Evolutionary conservation across 92 coral and sea anemone genomes (phyloP).

Genomic region (Epizoanthus illoricatus): DNA sequence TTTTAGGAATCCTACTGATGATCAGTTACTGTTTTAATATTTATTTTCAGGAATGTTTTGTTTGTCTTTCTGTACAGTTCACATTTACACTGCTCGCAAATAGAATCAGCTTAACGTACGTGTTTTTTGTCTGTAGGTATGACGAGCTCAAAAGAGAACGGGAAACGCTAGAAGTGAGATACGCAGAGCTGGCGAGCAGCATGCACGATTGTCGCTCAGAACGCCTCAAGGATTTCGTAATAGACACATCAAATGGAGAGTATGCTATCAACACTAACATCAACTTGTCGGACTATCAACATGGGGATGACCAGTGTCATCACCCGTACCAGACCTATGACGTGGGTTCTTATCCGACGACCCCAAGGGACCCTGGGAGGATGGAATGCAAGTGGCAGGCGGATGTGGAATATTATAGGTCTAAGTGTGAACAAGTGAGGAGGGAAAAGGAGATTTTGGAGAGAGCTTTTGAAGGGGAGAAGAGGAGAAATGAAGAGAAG

Average conservation of each 20-base stretch:
- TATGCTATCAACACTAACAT: slow-evolving; percentile 25
- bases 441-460: slow-evolving; percentile 77
- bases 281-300: slow-evolving; percentile 23
- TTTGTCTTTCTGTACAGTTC: no score
- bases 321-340: slow-evolving; percentile 31
- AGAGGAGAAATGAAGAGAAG: slow-evolving; percentile 73
- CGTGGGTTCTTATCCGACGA: slow-evolving; percentile 15
- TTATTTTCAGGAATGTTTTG: no score
- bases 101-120: neutral
- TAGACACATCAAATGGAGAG: slow-evolving; percentile 37
- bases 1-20: no score
- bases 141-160: slow-evolving; percentile 58
- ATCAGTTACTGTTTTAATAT: no score
- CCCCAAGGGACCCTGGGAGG: slow-evolving; percentile 23
- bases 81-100: neutral
- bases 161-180: slow-evolving; percentile 32
- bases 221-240: slow-evolving; percentile 29
- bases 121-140: slow-evolving; percentile 18
- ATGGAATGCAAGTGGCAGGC: slow-evolving; percentile 43
- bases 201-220: slow-evolving; percentile 35
- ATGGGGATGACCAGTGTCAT: slow-evolving; percentile 3
- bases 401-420: slow-evolving; percentile 75
- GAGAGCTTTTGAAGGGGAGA: slow-evolving; percentile 68
- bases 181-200: slow-evolving; percentile 34
- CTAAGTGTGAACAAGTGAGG: slow-evolving; percentile 75